Percentiles rank a stretch among this genome's conserved stretches.
These are phyloP conservation scores for Gryon sp. DNA, from an alignment of 1,140 invertebrate genomes.

Conservation along the genomic window DNA sequence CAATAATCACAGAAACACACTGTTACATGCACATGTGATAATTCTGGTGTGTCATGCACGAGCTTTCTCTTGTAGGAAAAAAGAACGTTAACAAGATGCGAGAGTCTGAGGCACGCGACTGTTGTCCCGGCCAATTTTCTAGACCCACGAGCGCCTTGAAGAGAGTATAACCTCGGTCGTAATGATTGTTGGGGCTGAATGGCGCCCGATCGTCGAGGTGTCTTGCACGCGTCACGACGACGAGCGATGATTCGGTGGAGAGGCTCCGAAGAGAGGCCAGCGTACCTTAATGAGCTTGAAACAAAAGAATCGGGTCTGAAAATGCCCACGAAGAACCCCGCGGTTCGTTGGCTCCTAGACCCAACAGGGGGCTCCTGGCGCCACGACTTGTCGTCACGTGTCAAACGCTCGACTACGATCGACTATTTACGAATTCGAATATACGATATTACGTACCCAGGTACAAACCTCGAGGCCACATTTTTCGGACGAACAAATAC, in stretches of 20 bases:
- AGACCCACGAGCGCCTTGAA: slow-evolving; percentile 26
- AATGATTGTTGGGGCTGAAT: slow-evolving; percentile 31
- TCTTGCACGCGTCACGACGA: slow-evolving; percentile 52
- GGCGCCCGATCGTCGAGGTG: slow-evolving; percentile 51
- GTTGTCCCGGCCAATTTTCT: slow-evolving; percentile 46
- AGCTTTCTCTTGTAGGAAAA: slow-evolving; percentile 24
- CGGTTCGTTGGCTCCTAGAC: slow-evolving; percentile 65
- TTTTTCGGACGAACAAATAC: slow-evolving; percentile 18
- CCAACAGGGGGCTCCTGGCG: slow-evolving; percentile 77
- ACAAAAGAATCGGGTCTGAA: slow-evolving; percentile 76
- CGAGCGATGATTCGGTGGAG: slow-evolving; percentile 51
- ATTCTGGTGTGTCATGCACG: slow-evolving; percentile 46
- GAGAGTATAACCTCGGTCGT: slow-evolving; percentile 30
- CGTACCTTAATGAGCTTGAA: slow-evolving; percentile 78
- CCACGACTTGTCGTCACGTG: slow-evolving; percentile 79
- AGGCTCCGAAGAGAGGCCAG: slow-evolving; percentile 65
- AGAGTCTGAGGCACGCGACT: slow-evolving; percentile 57
- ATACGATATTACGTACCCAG: slow-evolving; percentile 11
- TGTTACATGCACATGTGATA: no score
- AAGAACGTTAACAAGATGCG: slow-evolving; percentile 48
- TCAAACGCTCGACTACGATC: slow-evolving; percentile 67
- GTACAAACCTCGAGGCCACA: slow-evolving; percentile 36
- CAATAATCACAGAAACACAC: slow-evolving; percentile 48
- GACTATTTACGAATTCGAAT: slow-evolving; percentile 47
- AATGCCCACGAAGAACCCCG: slow-evolving; percentile 65